These are phyloP conservation scores for Drosophila guanche DNA, from an alignment of 1,140 invertebrate species.

Conservation along the genomic window DNA sequence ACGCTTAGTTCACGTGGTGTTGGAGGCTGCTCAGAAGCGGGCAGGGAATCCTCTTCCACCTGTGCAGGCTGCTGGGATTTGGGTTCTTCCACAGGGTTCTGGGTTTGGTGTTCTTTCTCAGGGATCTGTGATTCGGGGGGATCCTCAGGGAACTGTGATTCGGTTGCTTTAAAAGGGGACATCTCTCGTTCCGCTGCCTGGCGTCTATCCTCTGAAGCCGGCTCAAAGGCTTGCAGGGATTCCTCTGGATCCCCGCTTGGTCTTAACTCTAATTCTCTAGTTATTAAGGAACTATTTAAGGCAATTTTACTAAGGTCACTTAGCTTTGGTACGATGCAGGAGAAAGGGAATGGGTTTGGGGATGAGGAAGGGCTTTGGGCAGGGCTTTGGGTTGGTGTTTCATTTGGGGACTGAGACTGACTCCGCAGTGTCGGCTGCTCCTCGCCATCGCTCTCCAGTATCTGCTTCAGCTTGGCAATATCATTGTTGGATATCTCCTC, in stretches of 20 bases:
- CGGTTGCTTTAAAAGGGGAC: no score
- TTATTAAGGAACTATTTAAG: conserved; percentile 82
- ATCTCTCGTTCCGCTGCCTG: background rate
- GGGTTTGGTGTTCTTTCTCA: background rate
- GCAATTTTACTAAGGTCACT: conserved; percentile 83
- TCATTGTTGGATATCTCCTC: conserved; percentile 56
- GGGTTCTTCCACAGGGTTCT: background rate
- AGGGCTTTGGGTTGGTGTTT: no score
- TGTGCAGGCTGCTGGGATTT: no score
- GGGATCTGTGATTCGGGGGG: background rate
- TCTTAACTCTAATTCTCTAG: conserved; percentile 59
- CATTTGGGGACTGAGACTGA: no score
- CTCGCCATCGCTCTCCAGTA: conserved; percentile 66
- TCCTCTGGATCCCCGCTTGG: background rate
- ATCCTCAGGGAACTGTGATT: background rate
- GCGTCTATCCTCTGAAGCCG: no score
- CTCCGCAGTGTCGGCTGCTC: conserved; percentile 10
- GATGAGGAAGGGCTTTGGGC: no score
- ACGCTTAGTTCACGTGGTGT: conserved; percentile 68
- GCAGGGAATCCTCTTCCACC: background rate
- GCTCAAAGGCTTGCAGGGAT: no score
- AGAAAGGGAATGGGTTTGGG: no score
- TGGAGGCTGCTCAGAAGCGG: background rate
- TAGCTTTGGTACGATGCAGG: conserved; percentile 74
- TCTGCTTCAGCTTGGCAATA: conserved; percentile 74